A percentile compares a stretch with the other conserved stretches of the same genome.
Evolutionary conservation across 2,888 invertebrate species (phyloP).

Genomic region (Leuctra nigra): DNA sequence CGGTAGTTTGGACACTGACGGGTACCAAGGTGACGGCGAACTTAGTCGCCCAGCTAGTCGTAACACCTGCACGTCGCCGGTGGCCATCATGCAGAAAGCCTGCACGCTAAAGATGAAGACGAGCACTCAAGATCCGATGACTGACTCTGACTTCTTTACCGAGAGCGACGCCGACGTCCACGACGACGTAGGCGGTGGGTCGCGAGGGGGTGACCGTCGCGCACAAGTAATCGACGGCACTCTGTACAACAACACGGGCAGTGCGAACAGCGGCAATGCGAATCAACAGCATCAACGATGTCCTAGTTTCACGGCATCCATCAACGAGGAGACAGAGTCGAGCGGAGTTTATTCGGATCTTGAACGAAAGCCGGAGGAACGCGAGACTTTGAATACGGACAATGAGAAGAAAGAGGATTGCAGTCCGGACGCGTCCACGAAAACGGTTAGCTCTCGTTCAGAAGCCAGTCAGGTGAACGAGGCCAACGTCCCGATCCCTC

Average conservation of each 20-base stretch:
- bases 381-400: too few species aligned
- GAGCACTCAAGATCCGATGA: slow-evolving; percentile 65
- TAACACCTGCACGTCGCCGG: slow-evolving; percentile 62
- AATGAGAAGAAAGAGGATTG: slow-evolving; percentile 45
- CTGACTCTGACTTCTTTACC: slow-evolving; percentile 86
- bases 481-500: background rate
- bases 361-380: slow-evolving; percentile 64
- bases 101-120: slow-evolving; percentile 17
- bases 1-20: slow-evolving; percentile 78
- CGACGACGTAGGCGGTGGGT: slow-evolving; percentile 54
- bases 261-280: slow-evolving; percentile 23
- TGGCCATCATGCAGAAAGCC: slow-evolving; percentile 33
- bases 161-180: slow-evolving; percentile 85
- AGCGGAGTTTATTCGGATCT: slow-evolving; percentile 85
- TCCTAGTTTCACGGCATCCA: slow-evolving; percentile 44
- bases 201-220: slow-evolving; percentile 60
- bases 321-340: slow-evolving; percentile 80
- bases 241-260: slow-evolving; percentile 55
- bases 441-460: slow-evolving; percentile 42
- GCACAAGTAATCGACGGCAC: slow-evolving; percentile 87
- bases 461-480: slow-evolving; percentile 24
- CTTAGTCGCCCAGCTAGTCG: slow-evolving; percentile 82
- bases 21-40: slow-evolving; percentile 89
- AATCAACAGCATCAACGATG: slow-evolving; percentile 31
- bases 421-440: slow-evolving; percentile 57